Percentiles rank a stretch among this genome's conserved stretches.
phyloP scores from a whole-genome alignment of 1,140 invertebrate species.

The Pectinophora gossypiella region DNA sequence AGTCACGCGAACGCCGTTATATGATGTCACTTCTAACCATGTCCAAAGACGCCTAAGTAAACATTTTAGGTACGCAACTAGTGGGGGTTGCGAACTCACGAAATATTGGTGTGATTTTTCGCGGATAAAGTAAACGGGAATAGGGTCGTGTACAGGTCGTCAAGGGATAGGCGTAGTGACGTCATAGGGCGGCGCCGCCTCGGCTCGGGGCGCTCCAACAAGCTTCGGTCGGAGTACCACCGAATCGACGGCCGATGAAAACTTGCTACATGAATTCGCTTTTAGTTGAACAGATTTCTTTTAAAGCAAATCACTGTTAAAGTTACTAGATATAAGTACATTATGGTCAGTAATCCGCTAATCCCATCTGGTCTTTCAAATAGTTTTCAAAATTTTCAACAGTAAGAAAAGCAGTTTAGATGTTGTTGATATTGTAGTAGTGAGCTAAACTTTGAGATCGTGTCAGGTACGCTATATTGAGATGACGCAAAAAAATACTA shows the following conservation, averaged over 20 bases:
- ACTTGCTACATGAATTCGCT: background rate
- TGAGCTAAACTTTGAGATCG: too few species aligned
- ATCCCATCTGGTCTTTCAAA: too few species aligned
- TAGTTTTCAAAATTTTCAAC: too few species aligned
- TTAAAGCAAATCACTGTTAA: too few species aligned
- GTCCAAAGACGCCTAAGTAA: background rate
- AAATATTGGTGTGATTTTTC: background rate
- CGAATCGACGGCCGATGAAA: conserved; percentile 32
- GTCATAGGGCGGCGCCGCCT: conserved; percentile 39
- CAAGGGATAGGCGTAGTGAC: conserved; percentile 37
- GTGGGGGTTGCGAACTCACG: too few species aligned
- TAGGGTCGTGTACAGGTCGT: conserved; percentile 21
- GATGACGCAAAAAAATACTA: too few species aligned
- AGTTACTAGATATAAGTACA: too few species aligned
- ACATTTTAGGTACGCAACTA: background rate
- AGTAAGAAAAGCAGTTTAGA: too few species aligned
- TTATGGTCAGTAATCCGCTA: too few species aligned
- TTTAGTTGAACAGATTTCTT: background rate
- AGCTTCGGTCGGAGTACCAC: conserved; percentile 38
- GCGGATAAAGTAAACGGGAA: conserved; percentile 30
- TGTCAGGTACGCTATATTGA: too few species aligned
- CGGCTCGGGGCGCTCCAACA: conserved; percentile 47
- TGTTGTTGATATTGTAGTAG: too few species aligned
- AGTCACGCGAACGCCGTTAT: conserved; percentile 18
- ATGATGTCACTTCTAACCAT: conserved; percentile 40